Conservation (phyloP, 2,888 invertebrate species). For the Nineta flava region DNA sequence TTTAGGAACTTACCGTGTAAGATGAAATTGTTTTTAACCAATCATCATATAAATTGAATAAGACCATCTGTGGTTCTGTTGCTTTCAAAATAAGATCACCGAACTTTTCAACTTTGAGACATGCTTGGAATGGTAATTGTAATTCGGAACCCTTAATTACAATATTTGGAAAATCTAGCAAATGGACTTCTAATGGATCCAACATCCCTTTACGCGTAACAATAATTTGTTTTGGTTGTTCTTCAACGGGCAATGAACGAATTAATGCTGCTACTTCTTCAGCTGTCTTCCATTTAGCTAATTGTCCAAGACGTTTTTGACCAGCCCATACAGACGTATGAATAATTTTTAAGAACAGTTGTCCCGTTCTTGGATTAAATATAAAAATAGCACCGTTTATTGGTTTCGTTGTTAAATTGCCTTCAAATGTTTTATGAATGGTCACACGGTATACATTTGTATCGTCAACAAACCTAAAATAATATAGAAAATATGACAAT, state of each 20-base stretch:
- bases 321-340: constrained; percentile 99
- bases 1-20: constrained; percentile 53
- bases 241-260: constrained; percentile 96
- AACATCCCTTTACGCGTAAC: constrained; percentile 99
- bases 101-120: constrained; percentile 97
- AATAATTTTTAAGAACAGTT: constrained; percentile 97
- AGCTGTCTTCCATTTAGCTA: constrained; percentile 99
- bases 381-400: constrained; percentile 99
- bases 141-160: constrained; percentile 99
- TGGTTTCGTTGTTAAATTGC: constrained; percentile 96
- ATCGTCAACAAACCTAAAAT: constrained; percentile 74
- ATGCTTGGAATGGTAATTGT: constrained; percentile 97
- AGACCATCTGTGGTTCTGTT: constrained; percentile 98
- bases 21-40: constrained; percentile 99
- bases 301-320: constrained; percentile 96
- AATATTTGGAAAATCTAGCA: constrained; percentile 99
- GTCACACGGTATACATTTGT: constrained; percentile 99
- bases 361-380: constrained; percentile 97
- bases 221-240: constrained; percentile 99
- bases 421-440: constrained; percentile 99
- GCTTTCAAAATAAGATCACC: constrained; percentile 98
- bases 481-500: constrained; percentile 22
- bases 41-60: constrained; percentile 98
- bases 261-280: constrained; percentile 99
- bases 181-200: constrained; percentile 97